These are phyloP conservation scores for Bombus turneri DNA, from an alignment of 1,140 invertebrate genomes.

Conservation along the genomic window DNA sequence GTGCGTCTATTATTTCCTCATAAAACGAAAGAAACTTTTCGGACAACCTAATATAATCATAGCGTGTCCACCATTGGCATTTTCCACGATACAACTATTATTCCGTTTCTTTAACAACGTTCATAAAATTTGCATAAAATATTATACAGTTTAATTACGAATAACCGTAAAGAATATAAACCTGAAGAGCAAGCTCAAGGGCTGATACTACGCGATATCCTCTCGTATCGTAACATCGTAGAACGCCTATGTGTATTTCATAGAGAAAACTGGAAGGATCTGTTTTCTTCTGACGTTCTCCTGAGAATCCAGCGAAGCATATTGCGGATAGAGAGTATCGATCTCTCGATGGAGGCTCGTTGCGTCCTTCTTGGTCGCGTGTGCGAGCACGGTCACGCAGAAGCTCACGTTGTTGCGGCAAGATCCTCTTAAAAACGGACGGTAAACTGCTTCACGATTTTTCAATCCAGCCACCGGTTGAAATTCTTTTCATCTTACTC, in stretches of 20 bases:
- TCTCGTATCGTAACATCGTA: too few relatives aligned
- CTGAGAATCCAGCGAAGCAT: conserved; percentile 33
- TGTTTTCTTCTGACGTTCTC: neutral
- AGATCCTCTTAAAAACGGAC: conserved; percentile 37
- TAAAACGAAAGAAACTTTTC: too few relatives aligned
- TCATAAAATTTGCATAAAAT: too few relatives aligned
- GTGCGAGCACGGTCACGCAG: neutral
- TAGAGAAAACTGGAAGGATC: neutral
- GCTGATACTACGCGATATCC: too few relatives aligned
- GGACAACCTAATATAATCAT: too few relatives aligned
- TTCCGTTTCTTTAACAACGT: too few relatives aligned
- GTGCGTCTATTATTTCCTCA: too few relatives aligned
- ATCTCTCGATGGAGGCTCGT: conserved; percentile 12
- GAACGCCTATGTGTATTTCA: neutral
- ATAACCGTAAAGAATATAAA: too few relatives aligned
- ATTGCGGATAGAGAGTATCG: conserved; percentile 54
- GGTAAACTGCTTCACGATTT: conserved; percentile 10
- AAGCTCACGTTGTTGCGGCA: neutral
- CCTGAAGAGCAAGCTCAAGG: too few relatives aligned
- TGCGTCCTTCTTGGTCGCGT: neutral
- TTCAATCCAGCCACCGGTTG: neutral
- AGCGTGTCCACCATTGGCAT: too few relatives aligned
- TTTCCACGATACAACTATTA: too few relatives aligned
- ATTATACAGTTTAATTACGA: too few relatives aligned
- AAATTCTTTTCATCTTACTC: neutral